Base-by-base conservation (phyloP, 2,888 invertebrate species). In the Cryptocheilus praepositus region DNA sequence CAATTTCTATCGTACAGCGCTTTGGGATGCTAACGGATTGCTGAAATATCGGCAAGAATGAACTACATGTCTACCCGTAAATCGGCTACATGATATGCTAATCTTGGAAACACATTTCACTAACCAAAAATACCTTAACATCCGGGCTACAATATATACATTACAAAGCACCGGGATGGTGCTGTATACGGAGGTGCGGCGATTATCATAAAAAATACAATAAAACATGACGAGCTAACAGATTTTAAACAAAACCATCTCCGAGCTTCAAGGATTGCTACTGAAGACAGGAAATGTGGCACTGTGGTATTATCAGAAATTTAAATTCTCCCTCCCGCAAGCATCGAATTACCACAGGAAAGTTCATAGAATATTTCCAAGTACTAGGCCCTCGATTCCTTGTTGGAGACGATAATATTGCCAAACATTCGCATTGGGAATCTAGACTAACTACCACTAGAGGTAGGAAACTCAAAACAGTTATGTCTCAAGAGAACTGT, bases 21-120 rank as follows among this genome's bases (percentile, higher is more conserved):
- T n/a, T n/a, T n/a, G n/a, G n/a, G n/a, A n/a, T n/a, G n/a, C n/a
- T n/a, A n/a, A n/a, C n/a, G n/a, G n/a, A n/a, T n/a, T n/a, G n/a
- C n/a, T n/a, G n/a, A n/a, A n/a, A n/a, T n/a, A n/a, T n/a, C n/a
- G n/a, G n/a, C n/a, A n/a, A n/a, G n/a, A n/a, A n/a, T n/a, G n/a
- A n/a, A n/a, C n/a, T n/a, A n/a, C n/a, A n/a, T n/a, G n/a, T n/a
- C n/a, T n/a, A n/a, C n/a, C n/a, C n/a, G n/a, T n/a, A n/a, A n/a
- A n/a, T n/a, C 62, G 67, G 44, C 56, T 64, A 51, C 64, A 64
- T 52, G 62, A 64, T 8, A 54, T 66, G 45, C 51, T 67, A 1
- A 60, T 70, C 45, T 45, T 57, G 8, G 68, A 77, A 67, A 73
- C 72, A n/a, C 77, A 76, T 21, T 69, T 69, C 55, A 74, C 72